Evolutionary conservation across 2,888 invertebrate species (phyloP), one percentile per base, ranked within the genome.

Genomic region (Ichneumoninae sp.): DNA sequence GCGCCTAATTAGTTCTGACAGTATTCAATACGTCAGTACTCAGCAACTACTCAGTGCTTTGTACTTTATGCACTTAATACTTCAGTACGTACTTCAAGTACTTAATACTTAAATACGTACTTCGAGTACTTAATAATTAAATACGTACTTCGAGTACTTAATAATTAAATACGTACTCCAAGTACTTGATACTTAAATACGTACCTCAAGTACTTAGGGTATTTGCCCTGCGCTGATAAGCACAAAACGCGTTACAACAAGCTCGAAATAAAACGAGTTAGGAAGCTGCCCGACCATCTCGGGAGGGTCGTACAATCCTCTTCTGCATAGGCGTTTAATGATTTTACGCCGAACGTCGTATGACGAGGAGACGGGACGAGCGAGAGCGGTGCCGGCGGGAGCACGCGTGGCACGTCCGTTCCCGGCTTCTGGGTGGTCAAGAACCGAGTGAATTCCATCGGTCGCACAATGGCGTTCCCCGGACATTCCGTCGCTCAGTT

Each of bases 401-500:
- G 81, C 89, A 86, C 88, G 88, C 89, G 85, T 86, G 88, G 89
- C 87, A 89, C 89, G 88, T 89, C 86, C 89, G 88, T 85, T 16
- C 44, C 44, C 83, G 83, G 81, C 82, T 88, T 89, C 91, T 92
- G 92, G 92, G 92, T 92, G 92, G 92, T 86, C 92, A 89, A 88
- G 86, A 63, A 86, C 89, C 86, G 85, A 88, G 86, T 89, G 87
- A 91, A 92, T 92, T 91, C 92, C 90, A 89, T 89, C 89, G 88
- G 73, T 82, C 82, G 80, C 76, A 85, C 82, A 87, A 85, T 86
- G 84, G 86, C 86, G 83, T 83, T 86, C 85, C 47, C 70, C 36
- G 82, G 81, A 78, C 82, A 85, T 87, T 85, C 87, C 83, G 81
- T 66, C 16, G 78, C 36, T 78, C 81, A 73, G 78, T 81, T 75